Percentiles rank a stretch among this genome's conserved stretches.
Evolutionary conservation across 2,113 vertebrate species (phyloP).

Genomic region (Anoura caudifer): DNA sequence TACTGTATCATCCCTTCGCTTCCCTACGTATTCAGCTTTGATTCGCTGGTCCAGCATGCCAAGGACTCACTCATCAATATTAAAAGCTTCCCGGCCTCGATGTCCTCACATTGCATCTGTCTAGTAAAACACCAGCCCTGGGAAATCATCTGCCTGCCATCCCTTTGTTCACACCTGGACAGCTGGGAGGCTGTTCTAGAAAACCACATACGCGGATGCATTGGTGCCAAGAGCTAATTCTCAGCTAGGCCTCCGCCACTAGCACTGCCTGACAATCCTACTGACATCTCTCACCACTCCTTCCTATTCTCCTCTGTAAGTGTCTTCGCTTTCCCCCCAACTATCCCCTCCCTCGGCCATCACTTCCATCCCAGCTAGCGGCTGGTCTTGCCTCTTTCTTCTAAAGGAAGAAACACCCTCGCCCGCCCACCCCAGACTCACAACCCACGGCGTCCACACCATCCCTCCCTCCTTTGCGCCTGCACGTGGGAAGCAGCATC

Average conservation of each 20-base stretch:
- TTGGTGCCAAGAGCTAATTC: background rate
- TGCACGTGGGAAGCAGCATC: background rate
- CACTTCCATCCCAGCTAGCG: background rate
- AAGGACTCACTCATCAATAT: background rate
- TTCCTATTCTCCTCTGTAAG: background rate
- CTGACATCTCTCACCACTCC: background rate
- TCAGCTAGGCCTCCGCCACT: background rate
- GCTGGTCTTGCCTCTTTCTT: background rate
- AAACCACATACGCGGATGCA: background rate
- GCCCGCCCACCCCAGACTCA: background rate
- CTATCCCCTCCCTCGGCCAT: background rate
- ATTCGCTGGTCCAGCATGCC: rapidly evolving
- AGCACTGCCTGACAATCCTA: background rate
- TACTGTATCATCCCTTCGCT: too few species aligned
- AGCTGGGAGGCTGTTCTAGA: background rate
- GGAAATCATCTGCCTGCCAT: background rate
- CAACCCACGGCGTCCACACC: rapidly evolving
- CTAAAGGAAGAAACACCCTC: background rate
- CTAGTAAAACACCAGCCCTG: background rate
- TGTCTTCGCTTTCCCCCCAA: background rate
- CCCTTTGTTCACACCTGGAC: background rate
- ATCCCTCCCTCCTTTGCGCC: background rate
- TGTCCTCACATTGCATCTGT: background rate
- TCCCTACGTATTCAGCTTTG: background rate
- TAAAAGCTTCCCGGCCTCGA: background rate